Base-by-base conservation (phyloP, 92 coral and sea anemone genomes). In the Bergia puertoricense region DNA sequence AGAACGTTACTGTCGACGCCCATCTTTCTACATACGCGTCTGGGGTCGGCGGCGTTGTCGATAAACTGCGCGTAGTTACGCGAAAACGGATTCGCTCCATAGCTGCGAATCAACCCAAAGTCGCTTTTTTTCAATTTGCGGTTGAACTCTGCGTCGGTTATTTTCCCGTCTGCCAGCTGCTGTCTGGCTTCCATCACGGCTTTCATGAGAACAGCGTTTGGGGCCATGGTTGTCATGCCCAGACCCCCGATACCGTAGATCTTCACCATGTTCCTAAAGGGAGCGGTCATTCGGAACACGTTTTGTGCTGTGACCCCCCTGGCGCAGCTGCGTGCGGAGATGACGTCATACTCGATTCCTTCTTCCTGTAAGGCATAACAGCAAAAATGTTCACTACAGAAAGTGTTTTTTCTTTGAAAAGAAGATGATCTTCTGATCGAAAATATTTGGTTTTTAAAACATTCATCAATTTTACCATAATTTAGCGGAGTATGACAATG, bases 291-390 rank as follows among this genome's bases (percentile, higher is more conserved):
- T 56, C 73, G 71, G 73, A 80, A 56, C 15, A 80, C 85, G 85
- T 80, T 80, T 56, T 80, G 85, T 54, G 85, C 85, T 56, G 85
- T 80, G 37, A 80, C 85, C 85, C 85, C 85, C 73, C 85, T 80
- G 85, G 85, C 85, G 14, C 85, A 80, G 42, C 85, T 80, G 72
- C 85, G 85, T 8, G 85, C 48, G 85, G 85, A 80, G 40, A 80
- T 80, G 73, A 80, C 85, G 85, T 80, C 85, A 80, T 80, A 56
- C 43, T 80, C 85, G 8, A 80, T 41, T 54, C 85, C 85, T 5
- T 54, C 85, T 0, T 80, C 85, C 72, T 80, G 20, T 22, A 39
- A 56, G 5, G 37, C 16, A 56, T 38, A 16, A 80, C 10, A 43
- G 14, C 14, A 43, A 76, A 75, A 44, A 42, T 0, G 1, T 9